A percentile compares a stretch with the other conserved stretches of the same genome.
These are phyloP conservation scores for Emmelina monodactyla DNA, from an alignment of 2,888 invertebrate genomes.

Conservation along the genomic window DNA sequence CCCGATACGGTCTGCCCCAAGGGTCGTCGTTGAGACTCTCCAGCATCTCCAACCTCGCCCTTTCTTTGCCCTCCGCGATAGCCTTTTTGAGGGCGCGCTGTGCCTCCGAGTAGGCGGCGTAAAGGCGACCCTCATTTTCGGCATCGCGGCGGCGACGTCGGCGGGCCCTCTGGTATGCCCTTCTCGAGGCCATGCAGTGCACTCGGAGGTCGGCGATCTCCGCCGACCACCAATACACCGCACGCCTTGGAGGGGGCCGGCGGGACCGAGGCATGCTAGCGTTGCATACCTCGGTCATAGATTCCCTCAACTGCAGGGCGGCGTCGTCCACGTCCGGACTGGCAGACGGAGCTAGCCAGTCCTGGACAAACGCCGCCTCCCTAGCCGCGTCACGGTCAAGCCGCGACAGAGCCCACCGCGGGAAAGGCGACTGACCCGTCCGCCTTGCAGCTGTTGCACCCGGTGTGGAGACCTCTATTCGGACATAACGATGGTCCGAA, in stretches of 20 bases:
- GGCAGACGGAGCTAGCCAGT: background rate
- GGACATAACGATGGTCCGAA: slow-evolving; percentile 6
- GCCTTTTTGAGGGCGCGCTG: slow-evolving; percentile 3
- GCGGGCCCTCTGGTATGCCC: slow-evolving; percentile 8
- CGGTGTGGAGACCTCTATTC: slow-evolving; percentile 2
- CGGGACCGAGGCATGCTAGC: slow-evolving; percentile 13
- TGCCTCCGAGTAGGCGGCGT: slow-evolving; percentile 2
- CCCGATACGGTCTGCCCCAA: slow-evolving; percentile 10
- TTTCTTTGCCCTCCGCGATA: slow-evolving; percentile 6
- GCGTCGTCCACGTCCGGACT: background rate
- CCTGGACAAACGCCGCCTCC: slow-evolving; percentile 9
- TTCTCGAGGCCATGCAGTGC: slow-evolving; percentile 4
- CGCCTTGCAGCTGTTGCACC: background rate
- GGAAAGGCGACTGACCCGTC: background rate
- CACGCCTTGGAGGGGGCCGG: background rate
- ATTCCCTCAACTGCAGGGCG: slow-evolving; percentile 4
- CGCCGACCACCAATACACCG: slow-evolving; percentile 14
- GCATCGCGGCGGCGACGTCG: background rate
- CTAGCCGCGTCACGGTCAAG: slow-evolving; percentile 2
- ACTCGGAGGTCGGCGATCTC: slow-evolving; percentile 8
- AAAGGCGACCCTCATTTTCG: slow-evolving; percentile 5
- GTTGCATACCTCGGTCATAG: slow-evolving; percentile 12
- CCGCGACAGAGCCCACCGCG: slow-evolving; percentile 9
- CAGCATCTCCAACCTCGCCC: slow-evolving; percentile 7
- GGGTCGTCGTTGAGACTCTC: slow-evolving; percentile 7